Evolutionary conservation across 2,888 invertebrate genomes (phyloP).

Genomic region (Caenorhabditis uteleia): DNA sequence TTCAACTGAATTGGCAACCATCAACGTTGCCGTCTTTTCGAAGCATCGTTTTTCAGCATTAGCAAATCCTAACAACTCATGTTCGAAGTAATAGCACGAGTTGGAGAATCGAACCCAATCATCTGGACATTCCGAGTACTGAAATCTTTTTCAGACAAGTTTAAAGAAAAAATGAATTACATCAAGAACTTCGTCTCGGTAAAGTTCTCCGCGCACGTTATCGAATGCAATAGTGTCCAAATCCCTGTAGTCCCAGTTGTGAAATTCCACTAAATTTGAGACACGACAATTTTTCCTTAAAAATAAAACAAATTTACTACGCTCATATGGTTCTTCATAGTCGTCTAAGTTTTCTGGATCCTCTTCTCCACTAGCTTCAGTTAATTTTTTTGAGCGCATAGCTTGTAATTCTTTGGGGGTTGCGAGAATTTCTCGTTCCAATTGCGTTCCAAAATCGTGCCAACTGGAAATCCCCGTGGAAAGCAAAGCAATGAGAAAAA

Average conservation of each 20-base stretch:
- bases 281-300: too few species aligned
- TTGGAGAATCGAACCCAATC: conserved; percentile 40
- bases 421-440: too few species aligned
- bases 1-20: conserved; percentile 43
- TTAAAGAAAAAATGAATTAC: not conserved
- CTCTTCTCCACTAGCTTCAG: too few species aligned
- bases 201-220: conserved; percentile 11
- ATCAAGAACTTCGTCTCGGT: conserved; percentile 8
- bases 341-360: not conserved
- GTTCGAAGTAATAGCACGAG: conserved; percentile 44
- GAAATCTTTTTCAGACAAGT: too few species aligned
- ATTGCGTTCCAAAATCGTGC: too few species aligned
- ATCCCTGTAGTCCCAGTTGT: conserved; percentile 39
- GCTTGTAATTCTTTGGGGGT: too few species aligned
- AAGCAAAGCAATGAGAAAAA: too few species aligned
- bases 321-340: conserved; percentile 1
- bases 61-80: conserved; percentile 26
- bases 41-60: conserved; percentile 39
- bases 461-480: too few species aligned
- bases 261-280: conserved; percentile 12
- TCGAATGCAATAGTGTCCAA: conserved; percentile 29
- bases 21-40: conserved; percentile 34
- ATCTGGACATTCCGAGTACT: conserved; percentile 31
- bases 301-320: too few species aligned
- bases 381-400: too few species aligned